phyloP scores from a whole-genome alignment of 1,140 invertebrate species.

The Chionoecetes opilio region DNA sequence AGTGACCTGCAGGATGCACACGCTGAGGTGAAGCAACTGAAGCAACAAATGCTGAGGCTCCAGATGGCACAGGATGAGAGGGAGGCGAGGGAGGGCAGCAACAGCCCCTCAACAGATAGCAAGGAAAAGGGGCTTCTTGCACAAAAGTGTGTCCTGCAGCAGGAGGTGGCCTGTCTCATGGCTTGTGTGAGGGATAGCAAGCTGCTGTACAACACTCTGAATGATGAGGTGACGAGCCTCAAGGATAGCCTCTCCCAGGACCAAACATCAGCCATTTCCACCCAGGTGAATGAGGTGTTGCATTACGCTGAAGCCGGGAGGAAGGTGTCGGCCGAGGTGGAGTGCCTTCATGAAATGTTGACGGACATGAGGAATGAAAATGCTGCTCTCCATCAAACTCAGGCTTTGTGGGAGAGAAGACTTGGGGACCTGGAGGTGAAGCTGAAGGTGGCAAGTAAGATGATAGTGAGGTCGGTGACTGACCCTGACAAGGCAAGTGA shows the following conservation, averaged over 20 bases:
- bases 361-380: conserved; percentile 72
- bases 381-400: conserved; percentile 57
- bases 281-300: conserved; percentile 11
- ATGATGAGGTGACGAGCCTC: conserved; percentile 25
- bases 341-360: conserved; percentile 23
- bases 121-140: not conserved
- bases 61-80: conserved; percentile 58
- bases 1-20: conserved; percentile 69
- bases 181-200: conserved; percentile 43
- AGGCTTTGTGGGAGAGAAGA: conserved; percentile 69
- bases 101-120: not conserved
- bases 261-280: not conserved
- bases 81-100: conserved; percentile 37
- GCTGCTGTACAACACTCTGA: not conserved
- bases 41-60: conserved; percentile 56
- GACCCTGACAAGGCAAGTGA: conserved; percentile 49
- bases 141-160: conserved; percentile 71
- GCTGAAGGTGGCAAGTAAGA: conserved; percentile 64
- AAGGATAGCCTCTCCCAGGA: conserved; percentile 15
- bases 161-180: conserved; percentile 56
- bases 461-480: conserved; percentile 41
- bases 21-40: conserved; percentile 62
- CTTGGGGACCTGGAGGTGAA: conserved; percentile 52
- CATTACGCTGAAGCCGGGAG: not conserved
- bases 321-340: conserved; percentile 14